Evolutionary conservation across 2,113 vertebrate species (phyloP), one percentile per base, ranked within the genome.

Genomic region (Oreochromis aureus): DNA sequence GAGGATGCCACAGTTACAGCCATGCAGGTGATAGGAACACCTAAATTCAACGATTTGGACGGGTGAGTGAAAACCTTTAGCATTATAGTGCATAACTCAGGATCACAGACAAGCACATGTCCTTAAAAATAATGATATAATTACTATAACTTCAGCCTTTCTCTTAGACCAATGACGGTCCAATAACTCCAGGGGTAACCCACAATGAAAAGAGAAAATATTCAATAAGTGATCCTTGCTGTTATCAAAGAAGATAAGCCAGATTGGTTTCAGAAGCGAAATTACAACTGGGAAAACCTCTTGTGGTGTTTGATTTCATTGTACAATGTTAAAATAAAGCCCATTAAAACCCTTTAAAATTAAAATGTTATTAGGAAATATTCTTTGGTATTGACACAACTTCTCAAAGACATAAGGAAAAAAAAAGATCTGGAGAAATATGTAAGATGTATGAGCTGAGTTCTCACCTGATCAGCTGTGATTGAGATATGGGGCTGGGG

Each of bases 241-340:
- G 51, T 53, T 53, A 53, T 53, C 18, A 53, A 53, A 53, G 48
- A 53, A 53, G 51, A 53, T 10, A 18, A 53, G 51, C 51, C 51
- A 53, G 51, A 53, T 53, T 53, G 51, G 51, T 53, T 53, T 53
- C 18, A 53, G 51, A 53, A 53, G 51, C 8, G 8, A 53, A 53
- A 53, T 18, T 53, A 53, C 8, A 53, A 53, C 10, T 53, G 8
- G 51, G 51, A 53, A 53, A 53, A 53, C 51, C 51, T 19, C 9
- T 53, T 53, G 18, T 19, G 48, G 18, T 53, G 19, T 53, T 53
- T 53, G 18, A 53, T 53, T 53, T 53, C 18, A 53, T 16, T 51
- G 16, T 51, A 51, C 48, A 51, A 19, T 0, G 4, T 0, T 19
- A 51, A 51, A 51, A 51, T 51, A 51, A 19, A 48, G 44, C 44